Evolutionary conservation across 2,113 vertebrate genomes (phyloP).

Genomic region (Osmerus eperlanus): DNA sequence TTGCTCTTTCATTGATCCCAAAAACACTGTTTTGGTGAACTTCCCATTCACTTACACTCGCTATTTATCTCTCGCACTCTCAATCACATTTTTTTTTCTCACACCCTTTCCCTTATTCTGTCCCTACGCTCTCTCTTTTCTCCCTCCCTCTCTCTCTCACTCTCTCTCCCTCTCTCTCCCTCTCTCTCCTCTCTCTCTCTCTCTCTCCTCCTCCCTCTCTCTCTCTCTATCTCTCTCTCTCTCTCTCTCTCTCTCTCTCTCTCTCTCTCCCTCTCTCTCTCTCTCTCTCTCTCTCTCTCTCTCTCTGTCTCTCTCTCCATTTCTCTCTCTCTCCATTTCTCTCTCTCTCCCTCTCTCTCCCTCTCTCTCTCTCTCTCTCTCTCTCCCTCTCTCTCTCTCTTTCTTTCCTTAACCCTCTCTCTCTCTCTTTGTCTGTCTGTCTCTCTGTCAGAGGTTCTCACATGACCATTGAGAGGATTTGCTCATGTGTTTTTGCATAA

Average conservation of each 20-base stretch:
- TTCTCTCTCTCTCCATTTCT: not conserved
- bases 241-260: conserved; percentile 7
- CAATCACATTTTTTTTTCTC: not conserved
- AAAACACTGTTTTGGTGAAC: too few relatives aligned
- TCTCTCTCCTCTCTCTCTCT: too few relatives aligned
- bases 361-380: not conserved
- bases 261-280: not conserved
- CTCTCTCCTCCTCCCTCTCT: too few relatives aligned
- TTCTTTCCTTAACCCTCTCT: not conserved
- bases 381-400: not conserved
- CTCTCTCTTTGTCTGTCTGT: conserved; percentile 2
- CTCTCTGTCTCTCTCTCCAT: not conserved
- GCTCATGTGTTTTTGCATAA: conserved; percentile 48
- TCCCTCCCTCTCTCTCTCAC: not conserved
- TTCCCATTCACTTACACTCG: not conserved
- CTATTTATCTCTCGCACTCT: not conserved
- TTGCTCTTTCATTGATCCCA: not conserved
- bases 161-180: not conserved
- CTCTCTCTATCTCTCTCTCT: not conserved
- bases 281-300: conserved; percentile 2
- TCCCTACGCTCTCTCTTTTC: conserved; percentile 15
- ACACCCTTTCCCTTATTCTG: conserved; percentile 20
- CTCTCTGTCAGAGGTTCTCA: conserved; percentile 17
- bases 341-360: not conserved
- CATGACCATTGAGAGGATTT: conserved; percentile 47